Base-by-base conservation (phyloP, 2,797 vertebrate species). In the Columba guinea region DNA sequence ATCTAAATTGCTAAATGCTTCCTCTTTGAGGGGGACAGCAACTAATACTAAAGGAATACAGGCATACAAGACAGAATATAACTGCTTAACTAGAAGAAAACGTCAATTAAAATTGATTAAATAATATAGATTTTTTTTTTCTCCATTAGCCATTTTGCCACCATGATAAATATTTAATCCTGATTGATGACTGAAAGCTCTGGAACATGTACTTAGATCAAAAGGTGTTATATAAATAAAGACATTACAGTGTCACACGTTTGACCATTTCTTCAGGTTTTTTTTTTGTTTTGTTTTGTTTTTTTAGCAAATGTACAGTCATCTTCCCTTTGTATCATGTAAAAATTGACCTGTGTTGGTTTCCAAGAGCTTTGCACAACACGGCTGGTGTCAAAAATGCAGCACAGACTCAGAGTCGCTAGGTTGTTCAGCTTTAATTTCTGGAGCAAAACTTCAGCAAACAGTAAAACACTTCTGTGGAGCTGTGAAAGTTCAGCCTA, bases 381-480 rank as follows among this genome's bases (percentile, higher is more conserved):
- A 60, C 64, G 44, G 89, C 74, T 84, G 35, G 56, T 78, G 94
- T 95, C 73, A 97, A 92, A 96, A 96, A 97, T 19, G 13, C 87
- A 41, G 89, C 87, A 90, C 39, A 60, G 92, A 75, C 89, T 94
- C 94, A 49, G 97, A 98, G 98, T 98, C 91, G 90, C 97, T 80
- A 91, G 95, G 92, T 95, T 95, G 96, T 98, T 98, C 98, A 95
- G 97, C 98, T 99, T 99, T 98, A 98, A 98, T 98, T 99, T 99
- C 98, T 98, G 98, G 98, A 99, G 98, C 98, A 98, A 98, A 98
- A 99, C 98, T 98, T 99, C 98, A 98, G 98, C 98, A 99, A 99
- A 99, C 98, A 99, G 99, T 98, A 98, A 98, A 98, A 98, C 98
- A 99, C 98, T 99, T 99, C 98, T 99, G 99, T 99, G 99, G 98